phyloP scores from a whole-genome alignment of 2,888 invertebrate genomes.

The Tetranychus piercei region DNA sequence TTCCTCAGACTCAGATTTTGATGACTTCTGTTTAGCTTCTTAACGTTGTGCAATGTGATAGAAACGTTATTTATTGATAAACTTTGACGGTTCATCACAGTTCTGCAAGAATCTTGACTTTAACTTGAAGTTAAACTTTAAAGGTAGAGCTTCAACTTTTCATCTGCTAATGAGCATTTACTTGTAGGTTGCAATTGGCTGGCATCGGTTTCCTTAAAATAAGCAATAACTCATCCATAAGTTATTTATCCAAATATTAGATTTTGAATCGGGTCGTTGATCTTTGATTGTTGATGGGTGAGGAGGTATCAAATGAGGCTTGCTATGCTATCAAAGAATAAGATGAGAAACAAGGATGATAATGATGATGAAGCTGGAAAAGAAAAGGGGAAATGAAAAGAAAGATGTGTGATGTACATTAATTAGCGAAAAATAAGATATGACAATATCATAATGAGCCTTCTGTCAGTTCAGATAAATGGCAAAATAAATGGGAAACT shows the following conservation, averaged over 20 bases:
- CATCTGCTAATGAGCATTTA: too few relatives aligned
- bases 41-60: too few relatives aligned
- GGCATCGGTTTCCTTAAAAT: too few relatives aligned
- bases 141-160: too few relatives aligned
- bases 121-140: too few relatives aligned
- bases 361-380: not conserved
- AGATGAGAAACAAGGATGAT: not conserved
- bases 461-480: not conserved
- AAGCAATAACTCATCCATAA: not conserved
- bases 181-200: too few relatives aligned
- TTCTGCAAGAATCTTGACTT: too few relatives aligned
- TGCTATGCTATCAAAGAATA: not conserved
- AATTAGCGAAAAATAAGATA: not conserved
- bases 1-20: too few relatives aligned
- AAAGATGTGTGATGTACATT: not conserved
- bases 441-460: not conserved
- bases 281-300: not conserved
- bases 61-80: too few relatives aligned
- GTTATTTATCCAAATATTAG: not conserved
- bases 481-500: not conserved
- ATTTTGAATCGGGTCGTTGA: not conserved
- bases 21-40: too few relatives aligned
- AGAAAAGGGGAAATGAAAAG: not conserved
- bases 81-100: too few relatives aligned
- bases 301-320: not conserved